Evolutionary conservation across 2,113 vertebrate species (phyloP), one percentile per base, ranked within the genome.

Genomic region (Illadopsis cleaveri): DNA sequence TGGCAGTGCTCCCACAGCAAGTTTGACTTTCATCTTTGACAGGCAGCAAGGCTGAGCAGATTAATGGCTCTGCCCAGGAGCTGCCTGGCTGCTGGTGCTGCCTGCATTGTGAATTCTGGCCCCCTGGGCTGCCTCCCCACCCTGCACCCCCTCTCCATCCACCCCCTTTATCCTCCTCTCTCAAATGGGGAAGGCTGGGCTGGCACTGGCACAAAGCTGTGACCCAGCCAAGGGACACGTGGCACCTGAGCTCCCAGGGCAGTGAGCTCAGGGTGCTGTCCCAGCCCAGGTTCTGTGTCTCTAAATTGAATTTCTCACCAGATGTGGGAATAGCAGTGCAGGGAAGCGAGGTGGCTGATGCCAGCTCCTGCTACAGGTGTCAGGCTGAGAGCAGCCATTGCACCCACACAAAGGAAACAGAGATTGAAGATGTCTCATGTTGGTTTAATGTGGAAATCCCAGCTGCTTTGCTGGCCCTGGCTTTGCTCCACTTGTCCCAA

Each of bases 131-230:
- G 30, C 20, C 53, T 19, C 10, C 12, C 19, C 35, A 24, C 21
- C 15, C 35, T 37, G 50, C 2, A 4, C 0, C 12, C 38, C 25
- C 7, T 40, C 56, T 31, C 14, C 18, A 20, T 2, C n/a, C n/a
- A n/a, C n/a, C n/a, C 18, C 11, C 20, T 15, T 25, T 14, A 2
- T 17, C 22, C 12, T 28, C 15, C 17, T 82, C 35, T 86, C 42
- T 42, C 54, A 28, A 17, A 4, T 0, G 2, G 31, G 5, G 12
- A 33, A 0, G 13, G 9, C 37, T 5, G 31, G 53, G 40, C 37
- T 6, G 48, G 23, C 20, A 1, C 0, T 25, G 47, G n/a, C 21
- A 45, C 18, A 3, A 18, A 0, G 12, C 31, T 65, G 33, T 15
- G 68, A 31, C 8, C 33, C 4, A 17, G 19, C 53, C 44, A 33